These are phyloP conservation scores for Copidosoma aretas DNA, from an alignment of 2,888 invertebrate genomes.

Conservation along the genomic window DNA sequence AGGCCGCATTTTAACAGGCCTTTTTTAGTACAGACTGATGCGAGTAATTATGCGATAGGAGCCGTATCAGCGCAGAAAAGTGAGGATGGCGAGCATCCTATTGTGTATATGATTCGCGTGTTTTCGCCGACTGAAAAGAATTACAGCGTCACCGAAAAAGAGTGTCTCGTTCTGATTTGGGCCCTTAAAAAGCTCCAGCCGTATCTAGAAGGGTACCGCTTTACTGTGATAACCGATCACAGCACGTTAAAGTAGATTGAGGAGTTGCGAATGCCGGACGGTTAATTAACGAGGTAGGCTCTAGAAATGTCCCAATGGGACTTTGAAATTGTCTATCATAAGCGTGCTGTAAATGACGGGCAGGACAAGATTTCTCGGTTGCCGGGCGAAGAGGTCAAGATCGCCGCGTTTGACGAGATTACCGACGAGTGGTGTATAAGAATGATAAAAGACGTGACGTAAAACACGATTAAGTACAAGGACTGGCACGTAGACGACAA, in stretches of 20 bases:
- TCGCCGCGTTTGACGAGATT: not conserved
- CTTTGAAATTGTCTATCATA: not conserved
- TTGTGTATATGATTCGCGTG: not conserved
- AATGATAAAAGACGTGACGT: not conserved
- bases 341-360: not conserved
- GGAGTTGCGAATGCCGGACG: not conserved
- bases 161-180: not conserved
- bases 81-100: not conserved
- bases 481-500: conserved; percentile 1
- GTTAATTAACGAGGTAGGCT: not conserved
- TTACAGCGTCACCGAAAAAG: not conserved
- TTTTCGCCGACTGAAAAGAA: not conserved
- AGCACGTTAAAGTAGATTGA: not conserved
- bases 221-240: no score
- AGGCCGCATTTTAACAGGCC: not conserved
- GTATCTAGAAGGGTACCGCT: no score
- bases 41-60: not conserved
- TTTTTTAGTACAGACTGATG: not conserved
- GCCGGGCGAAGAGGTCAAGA: not conserved
- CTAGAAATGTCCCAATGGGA: no score
- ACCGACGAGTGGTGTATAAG: not conserved
- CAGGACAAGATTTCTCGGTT: not conserved
- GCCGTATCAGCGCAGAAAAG: not conserved
- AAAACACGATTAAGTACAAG: not conserved
- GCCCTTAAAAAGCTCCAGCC: not conserved